Base-by-base conservation (phyloP, 1,140 invertebrate species). In the Pectinophora gossypiella region DNA sequence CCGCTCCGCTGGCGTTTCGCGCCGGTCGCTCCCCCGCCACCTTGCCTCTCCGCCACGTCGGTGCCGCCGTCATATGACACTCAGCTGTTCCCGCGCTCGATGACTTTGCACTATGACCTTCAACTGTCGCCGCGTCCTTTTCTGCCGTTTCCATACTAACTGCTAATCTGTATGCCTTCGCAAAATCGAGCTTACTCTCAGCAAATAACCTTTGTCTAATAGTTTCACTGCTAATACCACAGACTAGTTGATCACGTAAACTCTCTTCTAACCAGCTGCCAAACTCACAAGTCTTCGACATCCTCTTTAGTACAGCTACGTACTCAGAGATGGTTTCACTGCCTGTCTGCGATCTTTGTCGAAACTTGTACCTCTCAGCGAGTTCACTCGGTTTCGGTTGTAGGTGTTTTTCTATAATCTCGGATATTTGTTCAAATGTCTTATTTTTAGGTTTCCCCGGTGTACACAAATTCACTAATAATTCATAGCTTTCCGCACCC, bases 401-500 rank as follows among this genome's bases (percentile, higher is more conserved):
- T 12, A 42, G 22, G 19, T 40, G 48, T n/a, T n/a, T 6, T 38
- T 50, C 38, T 19, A 50, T n/a, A 23, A 50, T 40, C 12, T n/a
- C 16, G 18, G 48, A 20, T 22, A 38, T 0, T 15, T 38, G 16
- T n/a, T 0, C 12, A 21, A 42, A 50, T 38, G 38, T 50, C 19
- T 50, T 38, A 21, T 16, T 19, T 3, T 6, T 18, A 2, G 46
- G 46, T 2, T 35, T 15, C 3, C 3, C 16, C 7, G 46, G 46
- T 15, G 46, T 48, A 35, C 46, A 48, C 18, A 48, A 48, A 48
- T 32, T 35, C n/a, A 48, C 46, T 19, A 48, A 35, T 12, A 48
- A 23, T 32, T 48, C 46, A 48, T 48, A 48, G 19, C 23, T 19
- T 48, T 48, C 46, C 6, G 46, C 32, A 20, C 48, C 66, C 36